Evolutionary conservation across 2,888 invertebrate species (phyloP).

Genomic region (Tricholauxania praeusta): DNA sequence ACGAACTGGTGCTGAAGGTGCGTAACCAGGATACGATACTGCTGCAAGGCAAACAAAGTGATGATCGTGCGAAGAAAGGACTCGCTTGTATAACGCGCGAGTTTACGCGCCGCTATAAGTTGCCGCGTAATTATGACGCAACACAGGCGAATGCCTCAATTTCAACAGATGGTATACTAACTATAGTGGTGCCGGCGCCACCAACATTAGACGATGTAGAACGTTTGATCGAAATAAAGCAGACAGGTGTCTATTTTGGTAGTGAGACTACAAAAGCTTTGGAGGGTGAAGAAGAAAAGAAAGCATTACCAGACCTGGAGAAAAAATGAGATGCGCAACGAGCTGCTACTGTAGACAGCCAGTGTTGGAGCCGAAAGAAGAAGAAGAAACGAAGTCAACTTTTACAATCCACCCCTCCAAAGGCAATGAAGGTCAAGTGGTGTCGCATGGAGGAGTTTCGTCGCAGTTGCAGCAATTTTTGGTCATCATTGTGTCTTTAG

Average conservation of each 20-base stretch:
- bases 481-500: not conserved
- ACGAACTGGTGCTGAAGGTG: constrained; percentile 61
- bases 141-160: constrained; percentile 60
- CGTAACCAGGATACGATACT: constrained; percentile 61
- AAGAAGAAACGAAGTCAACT: not conserved
- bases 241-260: constrained; percentile 61
- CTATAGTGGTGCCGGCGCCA: constrained; percentile 63
- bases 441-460: not conserved
- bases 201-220: constrained; percentile 62
- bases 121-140: constrained; percentile 63
- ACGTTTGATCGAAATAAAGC: constrained; percentile 59
- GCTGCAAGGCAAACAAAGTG: constrained; percentile 59
- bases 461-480: not conserved
- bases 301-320: not conserved
- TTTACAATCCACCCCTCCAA: too few species aligned
- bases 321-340: not conserved
- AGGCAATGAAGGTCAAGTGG: not conserved
- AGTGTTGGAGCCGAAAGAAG: too few species aligned
- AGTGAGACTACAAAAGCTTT: constrained; percentile 47
- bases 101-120: constrained; percentile 61
- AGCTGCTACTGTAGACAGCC: too few species aligned
- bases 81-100: constrained; percentile 61
- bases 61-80: constrained; percentile 56
- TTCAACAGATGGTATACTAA: constrained; percentile 63
- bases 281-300: constrained; percentile 33